Base-by-base conservation (phyloP, 2,888 invertebrate species). In the Thymelicus lineola region DNA sequence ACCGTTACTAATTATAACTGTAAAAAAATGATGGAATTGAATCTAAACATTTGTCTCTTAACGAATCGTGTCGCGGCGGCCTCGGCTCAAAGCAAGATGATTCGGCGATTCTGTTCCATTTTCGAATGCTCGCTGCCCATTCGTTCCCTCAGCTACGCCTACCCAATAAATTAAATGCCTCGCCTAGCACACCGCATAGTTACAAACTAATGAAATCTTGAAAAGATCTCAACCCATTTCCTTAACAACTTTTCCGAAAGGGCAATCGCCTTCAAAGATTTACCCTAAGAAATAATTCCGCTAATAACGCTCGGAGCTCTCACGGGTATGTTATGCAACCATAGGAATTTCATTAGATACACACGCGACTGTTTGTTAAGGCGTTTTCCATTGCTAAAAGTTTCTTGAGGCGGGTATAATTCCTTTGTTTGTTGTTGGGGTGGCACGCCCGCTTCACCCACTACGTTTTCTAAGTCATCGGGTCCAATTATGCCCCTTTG, bases 381-480 rank as follows among this genome's bases (percentile, higher is more conserved):
- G 91, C 92, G 93, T 93, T 93, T 93, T 93, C 93, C 93, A 93
- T 92, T 93, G 93, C 93, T 93, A 93, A 93, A 93, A 93, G 93
- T 93, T 93, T 93, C 93, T 93, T 93, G 93, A 93, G 92, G 93
- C 93, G 93, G 93, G 93, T 90, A 92, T 93, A 93, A 93, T 93
- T 93, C 93, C 93, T 93, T 93, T 93, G 93, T 93, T 93, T 93
- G 91, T 91, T 90, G 86, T 86, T 78, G 82, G 88, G 91, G 89
- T 86, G 88, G 88, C 82, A 78, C 84, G 76, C 87, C 88, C 86
- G 80, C 81, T 81, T 87, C 90, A 83, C 90, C 92, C 90, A 85
- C 91, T 89, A 91, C 90, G 93, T 93, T 93, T 93, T 93, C 93
- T 93, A 93, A 93, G 92, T 93, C 93, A 93, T 93, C 93, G 93